Evolutionary conservation across 2,888 invertebrate species (phyloP).

Genomic region (Quadroppia sp.): DNA sequence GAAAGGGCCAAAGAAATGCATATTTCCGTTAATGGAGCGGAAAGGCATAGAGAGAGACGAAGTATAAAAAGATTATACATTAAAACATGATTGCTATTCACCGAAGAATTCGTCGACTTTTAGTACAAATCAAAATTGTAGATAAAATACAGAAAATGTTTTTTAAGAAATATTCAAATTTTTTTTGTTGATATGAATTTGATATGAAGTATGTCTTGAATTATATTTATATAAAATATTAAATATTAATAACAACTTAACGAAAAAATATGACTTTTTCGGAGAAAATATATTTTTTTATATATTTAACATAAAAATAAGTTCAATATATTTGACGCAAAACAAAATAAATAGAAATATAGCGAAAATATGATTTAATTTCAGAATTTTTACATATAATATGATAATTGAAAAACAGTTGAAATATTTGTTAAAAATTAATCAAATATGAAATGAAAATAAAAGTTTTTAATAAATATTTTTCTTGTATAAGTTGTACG

Average conservation of each 20-base stretch:
- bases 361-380: too few species aligned
- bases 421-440: too few species aligned
- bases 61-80: constrained; percentile 6
- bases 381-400: too few species aligned
- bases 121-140: background rate
- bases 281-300: too few species aligned
- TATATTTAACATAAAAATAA: too few species aligned
- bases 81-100: constrained; percentile 7
- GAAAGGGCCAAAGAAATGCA: background rate
- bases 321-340: too few species aligned
- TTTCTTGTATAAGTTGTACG: too few species aligned
- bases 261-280: background rate
- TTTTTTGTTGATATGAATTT: background rate
- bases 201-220: background rate
- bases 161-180: constrained; percentile 4
- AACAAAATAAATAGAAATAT: too few species aligned
- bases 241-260: background rate
- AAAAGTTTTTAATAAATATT: too few species aligned
- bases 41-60: constrained; percentile 1
- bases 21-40: constrained; percentile 28
- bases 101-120: background rate
- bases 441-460: too few species aligned
- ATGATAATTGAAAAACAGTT: too few species aligned
- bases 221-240: background rate
- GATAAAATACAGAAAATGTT: background rate